Evolutionary conservation across 2,888 invertebrate species (phyloP), one percentile per base, ranked within the genome.

Genomic region (Oeneis ivallda): DNA sequence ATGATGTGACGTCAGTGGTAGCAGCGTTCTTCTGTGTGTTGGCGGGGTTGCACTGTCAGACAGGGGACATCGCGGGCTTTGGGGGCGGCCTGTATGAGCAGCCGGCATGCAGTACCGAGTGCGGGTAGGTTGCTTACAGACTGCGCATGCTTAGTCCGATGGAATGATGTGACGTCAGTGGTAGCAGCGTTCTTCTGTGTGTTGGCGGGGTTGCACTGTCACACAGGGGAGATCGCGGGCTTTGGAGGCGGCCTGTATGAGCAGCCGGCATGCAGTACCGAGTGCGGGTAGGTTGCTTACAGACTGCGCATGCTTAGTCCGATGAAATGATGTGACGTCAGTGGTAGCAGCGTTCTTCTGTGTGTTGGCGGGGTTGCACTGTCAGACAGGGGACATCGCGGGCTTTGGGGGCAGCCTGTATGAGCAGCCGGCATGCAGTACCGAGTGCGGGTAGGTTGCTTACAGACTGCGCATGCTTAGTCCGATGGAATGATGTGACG

Each of bases 31-130:
- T 87, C 70, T 68, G 74, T 0, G 82, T 80, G 0, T 71, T 89
- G 26, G 76, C 85, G 0, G 71, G 71, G 0, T 70, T 89, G 0
- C 62, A 75, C 66, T 91, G 91, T 53, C 72, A 74, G n/a, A 69
- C 76, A 0, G 79, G 76, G 0, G 69, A 69, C 1, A 74, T 88
- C 0, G 74, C 71, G 2, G 88, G 86, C 0, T 58, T 79, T 8
- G 71, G 71, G 0, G 75, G 64, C 0, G 72, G 61, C 9, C 49
- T 43, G 1, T 84, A 81, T 37, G 41, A 58, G 13, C 82, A 82
- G 67, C 87, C 85, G 0, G 65, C 43, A 0, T 91, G 90, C 68
- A 89, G 88, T 63, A 13, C 57, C 17, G 60, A 74, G 0, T 89
- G 89, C 67, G 79, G 81, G 89, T 52, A 62, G 11, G 11, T 26